phyloP scores from a whole-genome alignment of 2,888 invertebrate species.

The Orthosia incerta region DNA sequence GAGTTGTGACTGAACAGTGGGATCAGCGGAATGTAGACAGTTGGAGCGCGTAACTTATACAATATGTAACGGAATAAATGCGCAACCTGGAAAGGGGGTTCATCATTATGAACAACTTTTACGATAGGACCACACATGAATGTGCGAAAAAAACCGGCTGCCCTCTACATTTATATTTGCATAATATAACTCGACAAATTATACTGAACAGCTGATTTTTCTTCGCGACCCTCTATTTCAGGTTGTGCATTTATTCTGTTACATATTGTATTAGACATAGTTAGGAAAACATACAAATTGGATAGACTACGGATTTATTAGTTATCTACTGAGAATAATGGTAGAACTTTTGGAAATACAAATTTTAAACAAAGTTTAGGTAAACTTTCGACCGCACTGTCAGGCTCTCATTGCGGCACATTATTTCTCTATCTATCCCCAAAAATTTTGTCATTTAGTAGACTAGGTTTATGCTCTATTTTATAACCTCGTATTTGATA shows the following conservation, averaged over 20 bases:
- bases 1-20: neutral
- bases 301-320: neutral
- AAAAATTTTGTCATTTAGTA: constrained; percentile 2
- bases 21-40: constrained; percentile 4
- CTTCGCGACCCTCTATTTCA: too few relatives aligned
- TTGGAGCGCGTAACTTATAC: neutral
- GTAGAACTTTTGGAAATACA: neutral
- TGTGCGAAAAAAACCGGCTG: too few relatives aligned
- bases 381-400: neutral
- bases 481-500: neutral
- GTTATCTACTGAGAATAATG: neutral
- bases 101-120: too few relatives aligned
- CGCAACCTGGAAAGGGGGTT: too few relatives aligned
- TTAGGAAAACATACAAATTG: neutral
- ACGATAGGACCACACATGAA: too few relatives aligned
- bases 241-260: too few relatives aligned
- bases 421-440: neutral
- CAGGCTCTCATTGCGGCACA: neutral
- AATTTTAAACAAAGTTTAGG: neutral
- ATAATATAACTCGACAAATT: too few relatives aligned
- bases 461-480: neutral
- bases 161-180: too few relatives aligned
- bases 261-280: neutral
- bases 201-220: too few relatives aligned
- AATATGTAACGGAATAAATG: neutral